Evolutionary conservation across 2,113 vertebrate genomes (phyloP).

Genomic region (Coreoperca whiteheadi): DNA sequence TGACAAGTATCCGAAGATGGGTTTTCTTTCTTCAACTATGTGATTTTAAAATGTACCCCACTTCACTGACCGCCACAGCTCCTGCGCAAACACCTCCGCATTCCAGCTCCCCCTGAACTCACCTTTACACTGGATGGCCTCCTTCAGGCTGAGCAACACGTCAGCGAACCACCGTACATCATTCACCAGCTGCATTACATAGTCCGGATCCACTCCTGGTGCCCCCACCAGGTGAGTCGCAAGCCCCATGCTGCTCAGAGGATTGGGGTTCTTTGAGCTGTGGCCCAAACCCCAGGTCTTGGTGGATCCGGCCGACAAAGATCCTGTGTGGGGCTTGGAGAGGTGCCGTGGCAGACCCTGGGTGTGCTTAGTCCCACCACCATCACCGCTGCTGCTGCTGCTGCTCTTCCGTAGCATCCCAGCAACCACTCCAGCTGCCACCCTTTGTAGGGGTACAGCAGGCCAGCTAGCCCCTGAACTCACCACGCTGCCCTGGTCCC

Average conservation of each 20-base stretch:
- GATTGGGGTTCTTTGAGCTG: constrained; percentile 84
- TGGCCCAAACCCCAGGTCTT: constrained; percentile 88
- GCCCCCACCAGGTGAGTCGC: constrained; percentile 83
- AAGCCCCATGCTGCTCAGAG: constrained; percentile 84
- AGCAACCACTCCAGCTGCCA: constrained; percentile 70
- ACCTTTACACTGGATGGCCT: constrained; percentile 91
- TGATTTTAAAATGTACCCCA: not conserved
- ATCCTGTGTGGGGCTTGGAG: constrained; percentile 83
- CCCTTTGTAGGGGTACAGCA: constrained; percentile 42
- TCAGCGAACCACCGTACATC: constrained; percentile 95
- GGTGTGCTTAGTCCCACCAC: constrained; percentile 82
- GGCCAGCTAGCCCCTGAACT: constrained; percentile 65
- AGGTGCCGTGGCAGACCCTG: constrained; percentile 84
- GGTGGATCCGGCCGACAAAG: constrained; percentile 78
- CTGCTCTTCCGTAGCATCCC: constrained; percentile 91
- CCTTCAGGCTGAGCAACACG: constrained; percentile 92
- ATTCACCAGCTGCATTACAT: constrained; percentile 94
- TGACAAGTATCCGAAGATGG: not conserved
- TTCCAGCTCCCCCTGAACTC: constrained; percentile 87
- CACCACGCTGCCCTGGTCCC: constrained; percentile 52
- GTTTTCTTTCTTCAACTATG: constrained; percentile 14
- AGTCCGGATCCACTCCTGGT: constrained; percentile 89
- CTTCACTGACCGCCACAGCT: constrained; percentile 9
- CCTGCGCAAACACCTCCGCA: constrained; percentile 54
- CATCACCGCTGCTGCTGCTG: constrained; percentile 56